Evolutionary conservation across 1,140 invertebrate genomes (phyloP), one percentile per base, ranked within the genome.

Genomic region (Atta cephalotes): DNA sequence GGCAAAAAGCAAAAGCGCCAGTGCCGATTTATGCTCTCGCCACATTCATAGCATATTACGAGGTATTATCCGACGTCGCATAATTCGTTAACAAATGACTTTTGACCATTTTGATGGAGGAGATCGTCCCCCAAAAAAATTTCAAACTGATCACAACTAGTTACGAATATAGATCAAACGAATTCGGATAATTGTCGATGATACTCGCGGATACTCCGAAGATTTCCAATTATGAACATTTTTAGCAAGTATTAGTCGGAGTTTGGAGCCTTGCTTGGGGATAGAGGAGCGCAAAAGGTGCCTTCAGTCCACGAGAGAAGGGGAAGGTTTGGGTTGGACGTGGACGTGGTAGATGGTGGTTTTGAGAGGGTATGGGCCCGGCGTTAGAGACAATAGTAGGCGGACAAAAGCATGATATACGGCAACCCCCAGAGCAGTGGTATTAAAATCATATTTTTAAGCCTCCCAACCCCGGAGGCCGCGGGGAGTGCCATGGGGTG

Each of bases 381-480:
- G 79, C 90, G 85, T 63, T 78, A 93, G 93, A 94, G 93, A 94
- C 94, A 94, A 94, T 94, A 89, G 94, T 94, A 93, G 92, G 93
- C 92, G 93, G 93, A 94, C 94, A 94, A 94, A 94, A 94, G 93
- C 94, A 88, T 94, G 94, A 94, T 94, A 94, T 94, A 94, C 91
- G 93, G 90, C 91, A 88, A 92, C 85, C 89, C 78, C 87, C 79
- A 88, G 90, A 92, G 92, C 93, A 92, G 91, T 86, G 92, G 94
- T 94, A 94, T 94, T 94, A 94, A 94, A 94, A 94, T 94, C 94
- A 94, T 94, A 94, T 94, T 94, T 94, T 94, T 94, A 94, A 94
- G 88, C 92, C 87, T 90, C 90, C 72, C 89, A 68, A 63, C 87
- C 84, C 82, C 81, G 78, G 28, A 6, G n/a, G 12, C 63, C 45